Conservation (phyloP, 2,113 vertebrate genomes). For the Scatophagus argus region DNA sequence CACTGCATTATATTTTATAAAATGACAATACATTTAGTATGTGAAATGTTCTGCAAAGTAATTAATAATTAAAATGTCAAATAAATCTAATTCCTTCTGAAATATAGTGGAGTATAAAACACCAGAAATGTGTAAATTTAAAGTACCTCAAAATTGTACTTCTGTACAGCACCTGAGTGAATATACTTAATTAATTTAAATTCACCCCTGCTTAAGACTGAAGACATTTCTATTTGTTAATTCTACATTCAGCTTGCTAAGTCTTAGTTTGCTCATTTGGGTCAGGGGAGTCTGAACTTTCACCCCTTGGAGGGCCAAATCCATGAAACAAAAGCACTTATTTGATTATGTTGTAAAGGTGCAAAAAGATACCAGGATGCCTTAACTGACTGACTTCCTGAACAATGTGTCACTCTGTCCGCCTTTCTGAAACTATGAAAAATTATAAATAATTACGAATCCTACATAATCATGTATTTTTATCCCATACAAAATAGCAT, state of each 20-base stretch:
- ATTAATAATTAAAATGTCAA: neutral
- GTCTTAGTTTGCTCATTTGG: slow-evolving; percentile 26
- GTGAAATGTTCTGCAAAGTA: neutral
- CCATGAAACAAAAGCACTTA: too few relatives aligned
- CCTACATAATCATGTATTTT: too few relatives aligned
- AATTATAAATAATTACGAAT: too few relatives aligned
- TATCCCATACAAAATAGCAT: too few relatives aligned
- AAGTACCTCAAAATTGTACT: neutral
- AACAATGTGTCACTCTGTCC: too few relatives aligned
- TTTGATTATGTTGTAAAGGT: too few relatives aligned
- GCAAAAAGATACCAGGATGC: too few relatives aligned
- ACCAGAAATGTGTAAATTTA: too few relatives aligned
- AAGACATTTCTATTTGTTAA: neutral
- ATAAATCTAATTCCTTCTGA: neutral
- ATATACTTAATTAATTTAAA: neutral
- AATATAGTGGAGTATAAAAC: neutral
- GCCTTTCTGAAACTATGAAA: too few relatives aligned
- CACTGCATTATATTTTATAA: neutral
- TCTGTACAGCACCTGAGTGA: neutral
- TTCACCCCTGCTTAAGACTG: neutral
- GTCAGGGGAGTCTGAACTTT: too few relatives aligned
- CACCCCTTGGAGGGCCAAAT: too few relatives aligned
- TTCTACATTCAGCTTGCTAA: slow-evolving; percentile 1
- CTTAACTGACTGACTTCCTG: too few relatives aligned
- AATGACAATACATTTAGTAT: neutral